These are phyloP conservation scores for Dryobota labecula DNA, from an alignment of 2,888 invertebrate genomes.

Conservation along the genomic window DNA sequence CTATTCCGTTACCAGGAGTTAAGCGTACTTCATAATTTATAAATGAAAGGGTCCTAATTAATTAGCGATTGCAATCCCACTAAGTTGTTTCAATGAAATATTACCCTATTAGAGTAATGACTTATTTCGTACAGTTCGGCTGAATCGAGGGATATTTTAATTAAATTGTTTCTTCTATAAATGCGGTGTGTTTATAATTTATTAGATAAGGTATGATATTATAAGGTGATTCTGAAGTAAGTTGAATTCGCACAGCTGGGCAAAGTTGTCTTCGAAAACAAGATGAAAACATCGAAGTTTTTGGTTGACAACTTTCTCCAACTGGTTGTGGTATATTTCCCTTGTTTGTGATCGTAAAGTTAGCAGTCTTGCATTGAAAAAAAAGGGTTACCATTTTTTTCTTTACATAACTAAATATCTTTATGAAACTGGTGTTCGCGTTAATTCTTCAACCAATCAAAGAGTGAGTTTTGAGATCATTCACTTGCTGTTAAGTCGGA, in stretches of 20 bases:
- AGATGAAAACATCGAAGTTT: conserved; percentile 5
- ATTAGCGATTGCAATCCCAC: conserved; percentile 61
- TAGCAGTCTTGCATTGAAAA: background rate
- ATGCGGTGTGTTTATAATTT: conserved; percentile 42
- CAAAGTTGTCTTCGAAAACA: conserved; percentile 5
- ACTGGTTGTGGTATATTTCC: conserved; percentile 1
- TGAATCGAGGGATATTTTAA: conserved; percentile 42
- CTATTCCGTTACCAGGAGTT: background rate
- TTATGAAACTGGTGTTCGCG: too few species aligned
- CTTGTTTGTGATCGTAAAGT: background rate
- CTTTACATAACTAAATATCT: background rate
- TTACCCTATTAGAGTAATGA: conserved; percentile 47
- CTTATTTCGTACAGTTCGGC: conserved; percentile 41
- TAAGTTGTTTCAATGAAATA: conserved; percentile 57
- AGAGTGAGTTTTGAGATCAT: too few species aligned
- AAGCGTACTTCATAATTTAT: conserved; percentile 44
- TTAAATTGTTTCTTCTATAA: conserved; percentile 39
- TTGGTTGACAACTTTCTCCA: background rate
- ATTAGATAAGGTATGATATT: conserved; percentile 11
- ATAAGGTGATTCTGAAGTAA: conserved; percentile 2
- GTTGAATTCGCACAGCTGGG: background rate
- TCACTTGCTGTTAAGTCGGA: too few species aligned
- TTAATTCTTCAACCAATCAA: too few species aligned
- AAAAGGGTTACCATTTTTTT: background rate
- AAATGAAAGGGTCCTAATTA: conserved; percentile 59